Conservation (phyloP, 2,888 invertebrate genomes). For the Nomada goodeniana region DNA sequence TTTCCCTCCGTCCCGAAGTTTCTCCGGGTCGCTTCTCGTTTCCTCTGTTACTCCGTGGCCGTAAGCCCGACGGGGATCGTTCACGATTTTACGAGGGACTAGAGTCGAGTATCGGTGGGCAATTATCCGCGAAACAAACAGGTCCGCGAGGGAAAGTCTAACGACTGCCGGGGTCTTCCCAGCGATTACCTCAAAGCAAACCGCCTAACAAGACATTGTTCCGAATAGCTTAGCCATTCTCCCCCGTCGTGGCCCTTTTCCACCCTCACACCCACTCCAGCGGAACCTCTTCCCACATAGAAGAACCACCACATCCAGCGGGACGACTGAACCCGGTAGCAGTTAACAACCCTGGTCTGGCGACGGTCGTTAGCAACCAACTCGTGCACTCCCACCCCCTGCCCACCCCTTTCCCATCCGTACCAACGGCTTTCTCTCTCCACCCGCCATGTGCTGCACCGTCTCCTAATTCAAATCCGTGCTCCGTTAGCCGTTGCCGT, state of each 20-base stretch:
- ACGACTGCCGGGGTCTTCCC: slow-evolving; percentile 78
- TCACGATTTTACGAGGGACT: slow-evolving; percentile 73
- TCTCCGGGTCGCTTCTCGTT: slow-evolving; percentile 6
- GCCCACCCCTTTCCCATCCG: slow-evolving; percentile 31
- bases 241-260: slow-evolving; percentile 68
- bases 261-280: slow-evolving; percentile 68
- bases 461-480: slow-evolving; percentile 68
- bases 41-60: slow-evolving; percentile 30
- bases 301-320: slow-evolving; percentile 67
- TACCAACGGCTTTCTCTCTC: neutral
- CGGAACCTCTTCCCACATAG: slow-evolving; percentile 67
- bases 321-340: slow-evolving; percentile 73
- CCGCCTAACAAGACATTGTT: slow-evolving; percentile 83
- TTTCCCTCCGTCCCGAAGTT: neutral
- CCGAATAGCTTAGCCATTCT: slow-evolving; percentile 81
- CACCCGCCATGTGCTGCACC: slow-evolving; percentile 24
- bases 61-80: slow-evolving; percentile 68
- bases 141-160: slow-evolving; percentile 74
- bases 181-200: slow-evolving; percentile 82
- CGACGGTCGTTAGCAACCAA: slow-evolving; percentile 82
- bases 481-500: slow-evolving; percentile 32
- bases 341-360: slow-evolving; percentile 82
- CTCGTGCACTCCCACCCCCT: slow-evolving; percentile 51
- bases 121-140: slow-evolving; percentile 78
- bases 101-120: slow-evolving; percentile 74